Evolutionary conservation across 2,113 vertebrate species (phyloP).

Genomic region (Arothron firmamentum): DNA sequence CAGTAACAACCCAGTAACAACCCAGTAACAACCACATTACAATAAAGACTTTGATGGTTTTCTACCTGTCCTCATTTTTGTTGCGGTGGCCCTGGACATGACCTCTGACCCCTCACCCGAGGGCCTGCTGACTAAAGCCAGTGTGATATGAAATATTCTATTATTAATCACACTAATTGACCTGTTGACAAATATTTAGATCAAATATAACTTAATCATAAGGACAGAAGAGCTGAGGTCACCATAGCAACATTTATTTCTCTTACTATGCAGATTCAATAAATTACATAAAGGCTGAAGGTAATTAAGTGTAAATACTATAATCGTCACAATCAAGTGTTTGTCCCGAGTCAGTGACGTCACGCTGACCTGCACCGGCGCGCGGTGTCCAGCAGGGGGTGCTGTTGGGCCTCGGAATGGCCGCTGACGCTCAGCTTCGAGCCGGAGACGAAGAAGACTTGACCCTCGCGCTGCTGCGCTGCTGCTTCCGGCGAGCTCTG

Average conservation of each 20-base stretch:
- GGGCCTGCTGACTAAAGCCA: too few relatives aligned
- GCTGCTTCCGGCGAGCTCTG: slow-evolving; percentile 65
- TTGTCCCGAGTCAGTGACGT: too few relatives aligned
- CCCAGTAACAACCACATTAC: slow-evolving; percentile 51
- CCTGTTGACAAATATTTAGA: too few relatives aligned
- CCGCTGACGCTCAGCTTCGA: neutral
- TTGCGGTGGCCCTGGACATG: neutral
- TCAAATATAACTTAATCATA: too few relatives aligned
- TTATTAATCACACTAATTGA: too few relatives aligned
- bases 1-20: slow-evolving; percentile 44
- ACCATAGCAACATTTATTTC: slow-evolving; percentile 3
- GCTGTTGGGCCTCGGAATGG: neutral
- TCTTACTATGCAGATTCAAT: neutral
- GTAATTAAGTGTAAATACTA: slow-evolving; percentile 1
- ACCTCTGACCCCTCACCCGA: too few relatives aligned
- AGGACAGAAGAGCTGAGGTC: neutral
- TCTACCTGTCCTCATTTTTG: slow-evolving; percentile 28
- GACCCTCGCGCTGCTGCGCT: slow-evolving; percentile 27
- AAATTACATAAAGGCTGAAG: slow-evolving; percentile 22
- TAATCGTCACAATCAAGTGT: too few relatives aligned
- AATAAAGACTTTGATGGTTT: slow-evolving; percentile 77
- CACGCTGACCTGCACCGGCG: neutral
- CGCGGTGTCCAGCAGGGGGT: neutral
- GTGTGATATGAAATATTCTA: too few relatives aligned
- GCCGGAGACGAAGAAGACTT: neutral